Evolutionary conservation across 2,888 invertebrate species (phyloP).

Genomic region (Sinodicranocentrus sp.): DNA sequence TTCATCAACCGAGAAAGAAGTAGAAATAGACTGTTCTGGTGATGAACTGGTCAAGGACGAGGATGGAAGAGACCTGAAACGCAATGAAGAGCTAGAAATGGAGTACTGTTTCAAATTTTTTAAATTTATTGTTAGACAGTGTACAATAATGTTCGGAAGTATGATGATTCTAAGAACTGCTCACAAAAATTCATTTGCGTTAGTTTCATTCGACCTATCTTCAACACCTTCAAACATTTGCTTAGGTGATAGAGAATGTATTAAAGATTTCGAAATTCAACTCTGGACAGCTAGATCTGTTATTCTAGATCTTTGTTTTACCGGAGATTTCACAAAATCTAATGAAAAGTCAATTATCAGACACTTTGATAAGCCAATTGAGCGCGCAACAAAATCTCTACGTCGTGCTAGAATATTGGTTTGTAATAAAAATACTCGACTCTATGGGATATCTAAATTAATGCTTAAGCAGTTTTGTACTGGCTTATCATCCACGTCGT

Average conservation of each 20-base stretch:
- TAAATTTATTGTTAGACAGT: conserved; percentile 24
- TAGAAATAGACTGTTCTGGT: too few relatives aligned
- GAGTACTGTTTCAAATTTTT: conserved; percentile 30
- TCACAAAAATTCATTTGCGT: conserved; percentile 14
- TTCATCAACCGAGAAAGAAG: too few relatives aligned
- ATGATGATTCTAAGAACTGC: not conserved
- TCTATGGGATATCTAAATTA: not conserved
- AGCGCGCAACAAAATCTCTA: conserved; percentile 37
- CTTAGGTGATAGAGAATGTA: conserved; percentile 20
- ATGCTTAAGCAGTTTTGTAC: conserved; percentile 1
- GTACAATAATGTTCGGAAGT: conserved; percentile 22
- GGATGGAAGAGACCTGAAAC: too few relatives aligned
- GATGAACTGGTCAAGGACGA: too few relatives aligned
- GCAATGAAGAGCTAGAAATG: not conserved
- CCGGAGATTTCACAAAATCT: conserved; percentile 56
- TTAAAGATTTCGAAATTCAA: conserved; percentile 38
- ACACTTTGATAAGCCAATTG: conserved; percentile 43
- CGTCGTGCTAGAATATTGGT: conserved; percentile 25
- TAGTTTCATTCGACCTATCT: conserved; percentile 23
- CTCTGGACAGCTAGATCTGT: conserved; percentile 67
- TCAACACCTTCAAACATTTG: conserved; percentile 12
- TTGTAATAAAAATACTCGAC: conserved; percentile 15
- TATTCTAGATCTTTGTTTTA: conserved; percentile 62
- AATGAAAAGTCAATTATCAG: conserved; percentile 40
- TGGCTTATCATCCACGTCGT: conserved; percentile 8